Evolutionary conservation across 2,888 invertebrate genomes (phyloP).

Genomic region (Ophion costatus): DNA sequence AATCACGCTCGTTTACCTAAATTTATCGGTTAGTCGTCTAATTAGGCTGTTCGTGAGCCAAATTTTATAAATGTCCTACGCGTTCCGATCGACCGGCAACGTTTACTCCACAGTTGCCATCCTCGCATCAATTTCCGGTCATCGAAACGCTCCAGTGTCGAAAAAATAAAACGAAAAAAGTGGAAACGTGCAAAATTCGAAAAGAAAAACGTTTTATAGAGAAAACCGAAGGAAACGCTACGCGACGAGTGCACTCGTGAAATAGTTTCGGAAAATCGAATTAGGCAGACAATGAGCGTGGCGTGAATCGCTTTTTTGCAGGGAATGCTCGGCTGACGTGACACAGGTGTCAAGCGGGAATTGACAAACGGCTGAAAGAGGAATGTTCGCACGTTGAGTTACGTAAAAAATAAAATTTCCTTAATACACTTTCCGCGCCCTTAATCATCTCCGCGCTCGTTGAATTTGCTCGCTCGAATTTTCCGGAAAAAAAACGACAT

Average conservation of each 20-base stretch:
- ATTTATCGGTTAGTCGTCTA: constrained; percentile 50
- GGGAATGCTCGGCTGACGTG: constrained; percentile 48
- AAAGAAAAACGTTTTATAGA: background rate
- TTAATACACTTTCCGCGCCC: constrained; percentile 1
- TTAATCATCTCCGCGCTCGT: background rate
- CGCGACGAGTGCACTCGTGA: background rate
- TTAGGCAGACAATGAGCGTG: background rate
- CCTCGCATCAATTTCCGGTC: constrained; percentile 17
- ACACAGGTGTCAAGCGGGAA: constrained; percentile 31
- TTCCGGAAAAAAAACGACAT: background rate
- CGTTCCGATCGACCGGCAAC: constrained; percentile 13
- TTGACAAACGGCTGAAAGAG: constrained; percentile 48
- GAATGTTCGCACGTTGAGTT: constrained; percentile 53
- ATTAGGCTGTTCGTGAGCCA: constrained; percentile 52
- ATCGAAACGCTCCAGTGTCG: background rate
- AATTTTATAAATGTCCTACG: constrained; percentile 19
- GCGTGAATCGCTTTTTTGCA: constrained; percentile 20
- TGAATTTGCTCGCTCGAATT: background rate
- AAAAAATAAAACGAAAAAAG: background rate
- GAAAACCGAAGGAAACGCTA: constrained; percentile 1
- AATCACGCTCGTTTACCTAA: constrained; percentile 44
- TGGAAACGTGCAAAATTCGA: constrained; percentile 1
- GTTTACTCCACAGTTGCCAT: constrained; percentile 6
- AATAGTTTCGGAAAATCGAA: background rate
- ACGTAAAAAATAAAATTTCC: constrained; percentile 25